Base-by-base conservation (phyloP, 92 coral and sea anemone species). In the Pocillopora grandis region DNA sequence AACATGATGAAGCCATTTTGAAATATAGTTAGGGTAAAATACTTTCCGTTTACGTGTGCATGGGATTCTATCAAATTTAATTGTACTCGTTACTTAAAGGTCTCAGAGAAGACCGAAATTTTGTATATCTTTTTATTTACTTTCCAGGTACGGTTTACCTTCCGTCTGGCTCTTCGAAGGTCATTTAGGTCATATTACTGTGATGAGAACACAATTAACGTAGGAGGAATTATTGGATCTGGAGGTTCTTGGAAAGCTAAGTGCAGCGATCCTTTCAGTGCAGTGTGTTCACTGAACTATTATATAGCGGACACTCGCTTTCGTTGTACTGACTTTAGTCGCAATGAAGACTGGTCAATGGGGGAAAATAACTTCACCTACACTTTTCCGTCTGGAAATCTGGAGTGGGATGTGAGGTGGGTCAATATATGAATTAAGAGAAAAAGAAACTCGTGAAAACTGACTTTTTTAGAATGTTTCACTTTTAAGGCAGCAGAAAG, bases 91-190 rank as follows among this genome's bases (percentile, higher is more conserved):
- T 42, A 6, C 49, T 42, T 42, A 42, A 42, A 42, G 52, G 52
- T 42, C 52, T 42, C 1, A 42, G 52, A 42, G 52, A 42, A 3
- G 52, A 42, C 8, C 52, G 52, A 42, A 42, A 1, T 1, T 55
- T 18, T 18, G 11, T 9, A 48, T 35, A 48, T 7, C 15, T 21
- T 58, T 0, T 7, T 18, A 3, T 5, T 33, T 18, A 31, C 49
- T 17, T 6, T 12, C 59, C 36, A 87, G 90, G 35, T 87, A 18
- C 56, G 60, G 12, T 90, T 90, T 67, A 77, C 58, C 59, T 90
- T 90, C 58, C 90, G 88, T 21, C 69, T 90, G 72, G 92, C 90
- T 27, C 81, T 72, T 62, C 87, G 92, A 81, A 66, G 88, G 16
- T 76, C 92, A 10, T 76, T 16, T 56, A 58, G 72, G 16, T 14